Conservation (phyloP, 2,113 vertebrate genomes). For the zebrafish (Danio rerio) region DNA sequence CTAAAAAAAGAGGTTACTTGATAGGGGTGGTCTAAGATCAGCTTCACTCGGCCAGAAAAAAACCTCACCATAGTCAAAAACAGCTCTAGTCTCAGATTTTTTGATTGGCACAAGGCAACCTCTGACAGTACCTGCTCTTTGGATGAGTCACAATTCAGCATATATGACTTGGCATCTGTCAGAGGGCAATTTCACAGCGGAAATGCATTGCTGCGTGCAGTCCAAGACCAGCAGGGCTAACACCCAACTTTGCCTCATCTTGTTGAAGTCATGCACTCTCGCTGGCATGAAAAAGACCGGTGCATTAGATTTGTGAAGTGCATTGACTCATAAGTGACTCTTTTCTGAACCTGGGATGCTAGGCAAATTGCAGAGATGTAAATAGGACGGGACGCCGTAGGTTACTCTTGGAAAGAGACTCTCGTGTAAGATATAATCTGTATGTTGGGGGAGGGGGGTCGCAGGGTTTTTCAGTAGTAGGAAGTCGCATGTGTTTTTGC, state of each 20-base stretch:
- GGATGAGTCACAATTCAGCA: constrained; percentile 45
- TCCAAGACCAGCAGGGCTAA: constrained; percentile 10
- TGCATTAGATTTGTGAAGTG: background rate
- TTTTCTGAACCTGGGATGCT: background rate
- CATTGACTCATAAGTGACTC: background rate
- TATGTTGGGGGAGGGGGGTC: constrained; percentile 1
- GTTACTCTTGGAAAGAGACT: background rate
- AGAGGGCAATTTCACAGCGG: constrained; percentile 29
- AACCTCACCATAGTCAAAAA: background rate
- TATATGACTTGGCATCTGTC: constrained; percentile 27
- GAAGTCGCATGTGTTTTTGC: constrained; percentile 19
- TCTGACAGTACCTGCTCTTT: constrained; percentile 21
- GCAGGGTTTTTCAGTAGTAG: constrained; percentile 11
- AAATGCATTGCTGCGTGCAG: background rate
- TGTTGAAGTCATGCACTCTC: background rate
- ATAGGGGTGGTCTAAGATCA: constrained; percentile 40
- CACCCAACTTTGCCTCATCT: constrained; percentile 14
- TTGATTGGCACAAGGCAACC: background rate
- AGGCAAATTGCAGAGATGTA: background rate
- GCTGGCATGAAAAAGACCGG: background rate
- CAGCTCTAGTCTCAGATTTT: background rate
- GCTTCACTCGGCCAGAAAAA: constrained; percentile 12
- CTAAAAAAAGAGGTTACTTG: constrained; percentile 23
- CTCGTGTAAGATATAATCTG: constrained; percentile 4
- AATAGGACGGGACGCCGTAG: background rate